Evolutionary conservation across 2,797 vertebrate species (phyloP).

Genomic region (Anguilla anguilla): DNA sequence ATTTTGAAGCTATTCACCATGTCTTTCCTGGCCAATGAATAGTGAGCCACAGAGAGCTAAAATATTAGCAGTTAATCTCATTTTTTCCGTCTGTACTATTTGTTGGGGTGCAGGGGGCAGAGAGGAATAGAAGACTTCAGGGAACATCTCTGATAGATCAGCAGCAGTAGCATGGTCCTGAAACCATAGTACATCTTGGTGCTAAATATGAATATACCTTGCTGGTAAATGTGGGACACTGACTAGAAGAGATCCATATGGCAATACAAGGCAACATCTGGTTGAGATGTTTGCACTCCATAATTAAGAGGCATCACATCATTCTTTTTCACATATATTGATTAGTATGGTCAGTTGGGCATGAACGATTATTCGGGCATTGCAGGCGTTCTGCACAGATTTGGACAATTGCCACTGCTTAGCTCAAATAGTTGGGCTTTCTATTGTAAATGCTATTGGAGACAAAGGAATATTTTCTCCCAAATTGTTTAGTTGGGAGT

Average conservation of each 20-base stretch:
- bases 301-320: neutral
- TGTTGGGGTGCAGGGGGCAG: neutral
- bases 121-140: neutral
- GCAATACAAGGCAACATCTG: neutral
- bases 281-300: neutral
- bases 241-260: neutral
- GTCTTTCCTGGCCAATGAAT: neutral
- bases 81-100: neutral
- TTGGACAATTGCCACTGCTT: neutral
- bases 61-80: neutral
- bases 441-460: neutral
- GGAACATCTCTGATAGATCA: conserved; percentile 1
- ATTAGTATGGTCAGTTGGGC: neutral
- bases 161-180: neutral
- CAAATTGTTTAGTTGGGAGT: neutral
- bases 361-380: neutral
- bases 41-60: neutral
- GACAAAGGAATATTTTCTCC: neutral
- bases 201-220: neutral
- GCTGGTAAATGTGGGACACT: neutral
- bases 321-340: neutral
- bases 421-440: neutral
- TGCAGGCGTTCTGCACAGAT: neutral
- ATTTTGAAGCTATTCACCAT: conserved; percentile 8
- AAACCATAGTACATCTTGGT: neutral